Conservation (phyloP, 2,888 invertebrate genomes). For the Malachius bipustulatus region DNA sequence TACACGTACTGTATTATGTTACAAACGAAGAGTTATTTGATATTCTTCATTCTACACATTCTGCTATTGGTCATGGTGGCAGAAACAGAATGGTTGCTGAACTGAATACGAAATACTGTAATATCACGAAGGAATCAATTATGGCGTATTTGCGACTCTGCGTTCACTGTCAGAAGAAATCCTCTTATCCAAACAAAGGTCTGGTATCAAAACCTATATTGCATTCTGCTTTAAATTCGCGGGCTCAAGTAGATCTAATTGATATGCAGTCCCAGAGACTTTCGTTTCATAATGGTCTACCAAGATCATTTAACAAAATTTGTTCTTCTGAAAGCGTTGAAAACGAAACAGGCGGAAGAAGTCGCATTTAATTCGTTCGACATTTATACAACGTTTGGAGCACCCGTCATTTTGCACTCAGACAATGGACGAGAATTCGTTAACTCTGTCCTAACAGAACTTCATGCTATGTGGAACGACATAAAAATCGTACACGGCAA, state of each 20-base stretch:
- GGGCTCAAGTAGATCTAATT: conserved; percentile 13
- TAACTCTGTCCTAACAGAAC: conserved; percentile 10
- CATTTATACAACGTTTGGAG: too few species aligned
- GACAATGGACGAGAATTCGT: too few species aligned
- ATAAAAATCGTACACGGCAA: conserved; percentile 10
- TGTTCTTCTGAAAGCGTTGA: conserved; percentile 10
- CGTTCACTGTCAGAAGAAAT: conserved; percentile 15
- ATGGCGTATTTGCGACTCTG: conserved; percentile 14
- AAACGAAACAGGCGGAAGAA: too few species aligned
- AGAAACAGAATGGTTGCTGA: conserved; percentile 16
- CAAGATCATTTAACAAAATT: conserved; percentile 14
- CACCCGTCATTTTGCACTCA: too few species aligned
- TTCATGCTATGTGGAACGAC: conserved; percentile 7
- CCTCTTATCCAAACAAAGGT: conserved; percentile 22
- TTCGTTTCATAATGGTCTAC: conserved; percentile 14
- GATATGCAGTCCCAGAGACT: conserved; percentile 13
- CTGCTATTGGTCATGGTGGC: conserved; percentile 17
- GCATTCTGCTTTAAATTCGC: conserved; percentile 8
- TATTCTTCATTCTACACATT: conserved; percentile 15
- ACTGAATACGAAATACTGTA: conserved; percentile 11
- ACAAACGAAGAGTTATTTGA: conserved; percentile 15
- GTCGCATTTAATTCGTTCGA: too few species aligned
- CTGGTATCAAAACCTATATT: conserved; percentile 24
- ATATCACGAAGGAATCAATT: conserved; percentile 7
- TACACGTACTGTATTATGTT: conserved; percentile 16